Evolutionary conservation across 2,797 vertebrate genomes (phyloP).

Genomic region (Xiphorhynchus erythropygius): DNA sequence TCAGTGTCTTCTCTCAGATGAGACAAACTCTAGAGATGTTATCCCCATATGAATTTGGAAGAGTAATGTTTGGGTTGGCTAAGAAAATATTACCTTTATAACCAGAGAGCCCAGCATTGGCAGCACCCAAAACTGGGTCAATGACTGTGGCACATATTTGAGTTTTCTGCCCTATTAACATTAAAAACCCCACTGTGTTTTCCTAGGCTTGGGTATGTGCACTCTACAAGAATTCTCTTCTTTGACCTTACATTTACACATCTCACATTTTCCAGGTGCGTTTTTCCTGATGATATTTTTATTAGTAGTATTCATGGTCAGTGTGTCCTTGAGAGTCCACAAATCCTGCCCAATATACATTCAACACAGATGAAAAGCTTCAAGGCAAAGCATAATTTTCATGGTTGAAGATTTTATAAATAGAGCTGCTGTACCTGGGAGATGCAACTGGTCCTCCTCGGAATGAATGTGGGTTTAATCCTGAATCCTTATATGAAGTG

Average conservation of each 20-base stretch:
- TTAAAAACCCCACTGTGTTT: neutral
- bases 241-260: slow-evolving; percentile 11
- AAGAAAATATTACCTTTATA: slow-evolving; percentile 3
- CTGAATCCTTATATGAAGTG: neutral
- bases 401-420: neutral
- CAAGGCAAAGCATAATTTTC: neutral
- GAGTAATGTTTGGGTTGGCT: neutral
- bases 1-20: neutral
- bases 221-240: slow-evolving; percentile 34
- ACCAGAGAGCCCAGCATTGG: neutral
- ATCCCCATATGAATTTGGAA: neutral
- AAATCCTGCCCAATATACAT: neutral
- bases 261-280: neutral
- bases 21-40: neutral
- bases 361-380: neutral
- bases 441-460: neutral
- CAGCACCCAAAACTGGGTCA: neutral
- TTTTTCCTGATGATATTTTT: slow-evolving; percentile 44
- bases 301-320: neutral
- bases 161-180: slow-evolving; percentile 19
- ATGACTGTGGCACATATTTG: neutral
- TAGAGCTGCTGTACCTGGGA: neutral
- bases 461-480: neutral
- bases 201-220: neutral
- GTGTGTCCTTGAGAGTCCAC: neutral